Evolutionary conservation across 2,797 vertebrate genomes (phyloP), one percentile per base, ranked within the genome.

Genomic region (Crax fasciolata): DNA sequence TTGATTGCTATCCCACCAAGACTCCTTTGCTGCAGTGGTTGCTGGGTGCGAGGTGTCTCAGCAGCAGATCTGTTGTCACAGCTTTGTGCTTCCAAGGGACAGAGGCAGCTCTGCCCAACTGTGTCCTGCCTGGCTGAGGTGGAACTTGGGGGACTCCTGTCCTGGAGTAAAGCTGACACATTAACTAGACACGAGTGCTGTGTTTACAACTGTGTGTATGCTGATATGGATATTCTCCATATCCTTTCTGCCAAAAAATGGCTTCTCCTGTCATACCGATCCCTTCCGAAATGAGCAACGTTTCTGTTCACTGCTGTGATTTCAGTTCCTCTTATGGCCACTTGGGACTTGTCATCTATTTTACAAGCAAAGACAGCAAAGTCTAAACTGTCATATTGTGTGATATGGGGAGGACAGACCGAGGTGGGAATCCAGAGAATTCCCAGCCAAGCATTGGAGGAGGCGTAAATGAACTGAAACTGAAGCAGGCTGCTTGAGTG

Each of bases 381-480:
- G 54, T 5, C 38, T 39, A 30, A 43, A 61, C 61, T 52, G 17
- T 93, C 90, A 93, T 72, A 82, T 91, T 79, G 78, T 28, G 63
- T 13, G 14, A 48, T 58, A 20, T 16, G 9, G 9, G 9, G 91
- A 89, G 87, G 75, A 68, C 0, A 1, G 48, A 13, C 54, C 18
- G 91, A 77, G 74, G 44, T 55, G 79, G 51, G 78, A 87, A 44
- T 11, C 61, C 59, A 59, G 61, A 86, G 91, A 90, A 89, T 87
- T 93, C 89, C 92, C 84, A 89, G 58, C 21, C 35, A 7, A 44
- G 87, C 72, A 80, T 92, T 13, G 0, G 74, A 3, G 1, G 74
- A 93, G 90, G 92, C 9, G n/a, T 65, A 94, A 88, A 95, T 74
- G 95, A 94, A 89, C 77, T 32, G n/a, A 84, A 95, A 84, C 80